phyloP scores from a whole-genome alignment of 2,113 vertebrate genomes.

The Cygnus atratus region DNA sequence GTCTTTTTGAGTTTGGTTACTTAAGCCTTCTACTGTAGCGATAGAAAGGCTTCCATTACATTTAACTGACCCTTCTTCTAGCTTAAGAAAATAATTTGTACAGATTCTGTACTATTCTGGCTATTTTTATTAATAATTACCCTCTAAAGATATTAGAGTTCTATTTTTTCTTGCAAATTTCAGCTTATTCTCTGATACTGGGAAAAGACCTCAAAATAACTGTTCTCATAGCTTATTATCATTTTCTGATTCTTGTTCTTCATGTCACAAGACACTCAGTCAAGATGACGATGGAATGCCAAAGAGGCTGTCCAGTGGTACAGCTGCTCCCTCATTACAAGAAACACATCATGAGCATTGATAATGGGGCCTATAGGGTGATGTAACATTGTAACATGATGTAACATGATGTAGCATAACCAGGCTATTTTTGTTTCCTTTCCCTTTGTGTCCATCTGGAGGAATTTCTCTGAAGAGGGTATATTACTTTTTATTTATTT shows the following conservation, averaged over 20 bases:
- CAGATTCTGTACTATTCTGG: neutral
- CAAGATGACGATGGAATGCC: neutral
- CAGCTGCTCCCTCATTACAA: neutral
- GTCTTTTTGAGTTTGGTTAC: neutral
- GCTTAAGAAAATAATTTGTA: slow-evolving; percentile 41
- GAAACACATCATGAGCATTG: neutral
- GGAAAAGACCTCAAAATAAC: slow-evolving; percentile 25
- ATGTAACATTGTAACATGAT: neutral
- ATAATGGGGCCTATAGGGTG: neutral
- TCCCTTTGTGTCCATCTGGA: neutral
- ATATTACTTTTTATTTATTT: neutral
- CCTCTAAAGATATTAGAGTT: slow-evolving; percentile 36
- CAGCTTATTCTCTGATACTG: neutral
- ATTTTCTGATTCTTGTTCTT: neutral
- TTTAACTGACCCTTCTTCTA: neutral
- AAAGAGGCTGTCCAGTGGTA: neutral
- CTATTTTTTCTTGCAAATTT: slow-evolving; percentile 14
- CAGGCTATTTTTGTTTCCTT: neutral
- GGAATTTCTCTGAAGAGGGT: neutral
- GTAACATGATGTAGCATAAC: neutral
- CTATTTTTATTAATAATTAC: slow-evolving; percentile 53
- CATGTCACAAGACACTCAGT: neutral
- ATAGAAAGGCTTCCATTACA: neutral
- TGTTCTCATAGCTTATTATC: neutral
- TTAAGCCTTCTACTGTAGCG: neutral